Evolutionary conservation across 2,888 invertebrate species (phyloP).

Genomic region (Monoplex corrugatus): DNA sequence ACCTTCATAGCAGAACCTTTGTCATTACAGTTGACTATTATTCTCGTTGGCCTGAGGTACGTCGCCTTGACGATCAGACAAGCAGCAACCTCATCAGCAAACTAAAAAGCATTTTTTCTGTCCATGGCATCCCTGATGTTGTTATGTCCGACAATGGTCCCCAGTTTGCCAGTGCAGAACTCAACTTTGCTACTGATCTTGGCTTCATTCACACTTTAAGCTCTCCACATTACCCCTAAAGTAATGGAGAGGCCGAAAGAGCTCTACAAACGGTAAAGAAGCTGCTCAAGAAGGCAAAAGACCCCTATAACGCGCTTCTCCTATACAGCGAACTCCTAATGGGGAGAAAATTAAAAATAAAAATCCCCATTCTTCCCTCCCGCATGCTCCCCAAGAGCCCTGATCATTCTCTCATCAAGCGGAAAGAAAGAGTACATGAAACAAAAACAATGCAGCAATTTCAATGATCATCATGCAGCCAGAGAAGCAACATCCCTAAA

Average conservation of each 20-base stretch:
- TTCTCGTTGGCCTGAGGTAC: conserved; percentile 39
- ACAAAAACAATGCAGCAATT: conserved; percentile 4
- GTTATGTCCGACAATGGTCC: conserved; percentile 35
- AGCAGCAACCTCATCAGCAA: conserved; percentile 20
- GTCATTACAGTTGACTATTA: conserved; percentile 36
- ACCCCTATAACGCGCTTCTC: conserved; percentile 43
- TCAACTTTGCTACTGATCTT: conserved; percentile 20
- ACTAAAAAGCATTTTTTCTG: conserved; percentile 27
- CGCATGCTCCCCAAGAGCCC: not conserved
- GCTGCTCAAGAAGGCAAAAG: conserved; percentile 30
- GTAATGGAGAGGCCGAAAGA: conserved; percentile 20
- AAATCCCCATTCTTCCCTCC: conserved; percentile 8
- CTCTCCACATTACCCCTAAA: conserved; percentile 31
- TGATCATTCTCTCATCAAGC: not conserved
- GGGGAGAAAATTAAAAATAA: conserved; percentile 40
- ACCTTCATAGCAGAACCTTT: not conserved
- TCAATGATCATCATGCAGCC: conserved; percentile 12
- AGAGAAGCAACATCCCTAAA: not conserved
- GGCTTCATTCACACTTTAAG: conserved; percentile 30
- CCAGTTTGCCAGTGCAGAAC: conserved; percentile 36
- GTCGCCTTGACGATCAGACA: not conserved
- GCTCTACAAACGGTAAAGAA: conserved; percentile 31
- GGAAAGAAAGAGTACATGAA: conserved; percentile 18
- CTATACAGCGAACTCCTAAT: conserved; percentile 42
- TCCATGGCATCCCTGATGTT: conserved; percentile 44